Conservation (phyloP, 2,888 invertebrate species). For the Nomada hirtipes region DNA sequence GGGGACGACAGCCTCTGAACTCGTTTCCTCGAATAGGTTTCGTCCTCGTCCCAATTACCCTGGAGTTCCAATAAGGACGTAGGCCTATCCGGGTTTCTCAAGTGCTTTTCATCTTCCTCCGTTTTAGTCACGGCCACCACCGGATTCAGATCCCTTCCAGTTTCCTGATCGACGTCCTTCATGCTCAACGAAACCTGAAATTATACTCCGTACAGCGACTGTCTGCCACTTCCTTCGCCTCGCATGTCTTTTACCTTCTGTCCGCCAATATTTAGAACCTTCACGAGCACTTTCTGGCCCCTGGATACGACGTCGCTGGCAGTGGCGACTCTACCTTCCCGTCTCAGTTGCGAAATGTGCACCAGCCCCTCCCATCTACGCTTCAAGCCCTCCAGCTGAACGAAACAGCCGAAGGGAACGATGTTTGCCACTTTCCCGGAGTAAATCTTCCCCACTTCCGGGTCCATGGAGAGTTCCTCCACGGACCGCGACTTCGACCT, state of each 20-base stretch:
- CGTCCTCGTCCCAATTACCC: slow-evolving; percentile 89
- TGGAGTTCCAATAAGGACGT: slow-evolving; percentile 85
- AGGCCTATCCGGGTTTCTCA: slow-evolving; percentile 97
- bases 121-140: slow-evolving; percentile 88
- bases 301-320: slow-evolving; percentile 97
- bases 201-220: not conserved
- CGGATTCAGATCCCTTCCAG: slow-evolving; percentile 97
- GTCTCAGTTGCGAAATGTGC: slow-evolving; percentile 97
- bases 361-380: slow-evolving; percentile 98
- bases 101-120: slow-evolving; percentile 88
- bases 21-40: slow-evolving; percentile 92
- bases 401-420: slow-evolving; percentile 99
- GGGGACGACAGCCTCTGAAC: slow-evolving; percentile 97
- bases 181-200: slow-evolving; percentile 91
- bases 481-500: slow-evolving; percentile 84
- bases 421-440: slow-evolving; percentile 97
- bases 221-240: no score
- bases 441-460: slow-evolving; percentile 94
- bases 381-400: slow-evolving; percentile 95
- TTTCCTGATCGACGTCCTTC: slow-evolving; percentile 98
- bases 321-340: slow-evolving; percentile 97
- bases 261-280: slow-evolving; percentile 96
- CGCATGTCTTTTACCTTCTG: slow-evolving; percentile 86
- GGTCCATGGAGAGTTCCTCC: slow-evolving; percentile 89
- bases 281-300: slow-evolving; percentile 94